Base-by-base conservation (phyloP, 2,888 invertebrate species). In the Spodoptera littoralis region DNA sequence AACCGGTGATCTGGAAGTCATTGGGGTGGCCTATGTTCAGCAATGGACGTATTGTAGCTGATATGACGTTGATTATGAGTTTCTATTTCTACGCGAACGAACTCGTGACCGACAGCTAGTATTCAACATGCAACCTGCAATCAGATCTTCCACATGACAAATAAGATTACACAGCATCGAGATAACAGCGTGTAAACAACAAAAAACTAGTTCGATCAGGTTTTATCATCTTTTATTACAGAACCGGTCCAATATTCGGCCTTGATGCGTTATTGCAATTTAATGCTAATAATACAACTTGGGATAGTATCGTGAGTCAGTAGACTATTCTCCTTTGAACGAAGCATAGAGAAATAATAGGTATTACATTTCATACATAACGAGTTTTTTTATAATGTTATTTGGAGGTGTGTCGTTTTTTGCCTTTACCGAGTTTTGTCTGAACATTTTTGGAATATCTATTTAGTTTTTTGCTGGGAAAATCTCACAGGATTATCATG, bases 191-290 rank as follows among this genome's bases (percentile, higher is more conserved):
- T 44, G 48, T 47, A 49, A 69, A 52, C 45, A 65, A 43, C 12
- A 47, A 48, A 50, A 56, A 53, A 54, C 56, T 3, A 36, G 43
- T 12, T 18, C 36, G 42, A 65, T 61, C 71, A 36, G 47, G 73
- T 76, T 57, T 57, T 41, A 13, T 44, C 52, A 13, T 54, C 27
- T 60, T 62, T 61, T 47, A 63, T 43, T 43, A 60, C 42, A 49
- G 56, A 62, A 73, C 77, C 77, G 70, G 75, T 69, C 69, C n/a
- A 55, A 61, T 65, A 73, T 72, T 60, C 63, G 70, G 56, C 77
- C 77, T 76, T 77, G 65, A 53, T 53, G 57, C 50, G 53, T 60
- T 53, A 69, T 11, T 73, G 65, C 65, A 70, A 70, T 65, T 73
- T 59, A 59, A 77, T 73, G 70, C 60, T 69, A 65, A 75, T 70